Conservation (phyloP, 2,888 invertebrate species). For the Aphidoletes aphidimyza region DNA sequence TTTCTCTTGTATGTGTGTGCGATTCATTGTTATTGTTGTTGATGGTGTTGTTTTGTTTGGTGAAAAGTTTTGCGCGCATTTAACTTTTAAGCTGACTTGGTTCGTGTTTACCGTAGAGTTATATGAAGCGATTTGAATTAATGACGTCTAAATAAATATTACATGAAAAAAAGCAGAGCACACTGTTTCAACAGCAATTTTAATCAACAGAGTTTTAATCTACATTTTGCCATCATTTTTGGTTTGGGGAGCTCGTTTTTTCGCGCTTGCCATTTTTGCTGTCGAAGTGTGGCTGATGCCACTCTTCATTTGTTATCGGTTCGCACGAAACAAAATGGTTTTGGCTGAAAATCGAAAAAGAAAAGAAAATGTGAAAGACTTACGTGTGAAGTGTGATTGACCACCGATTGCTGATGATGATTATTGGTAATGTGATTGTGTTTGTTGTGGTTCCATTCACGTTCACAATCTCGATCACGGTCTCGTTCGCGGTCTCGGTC, state of each 20-base stretch:
- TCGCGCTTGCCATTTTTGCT: background rate
- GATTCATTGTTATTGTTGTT: too few relatives aligned
- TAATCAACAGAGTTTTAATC: slow-evolving; percentile 38
- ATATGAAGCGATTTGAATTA: slow-evolving; percentile 35
- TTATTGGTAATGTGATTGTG: slow-evolving; percentile 57
- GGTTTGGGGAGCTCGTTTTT: background rate
- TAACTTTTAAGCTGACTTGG: background rate
- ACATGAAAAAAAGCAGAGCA: background rate
- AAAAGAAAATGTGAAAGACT: slow-evolving; percentile 55
- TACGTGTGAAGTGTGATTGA: slow-evolving; percentile 59
- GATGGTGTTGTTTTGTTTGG: background rate
- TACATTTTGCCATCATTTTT: background rate
- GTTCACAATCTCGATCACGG: slow-evolving; percentile 61
- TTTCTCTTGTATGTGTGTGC: too few relatives aligned
- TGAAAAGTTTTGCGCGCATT: slow-evolving; percentile 7
- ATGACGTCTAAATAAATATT: slow-evolving; percentile 34
- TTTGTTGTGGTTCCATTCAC: slow-evolving; percentile 60
- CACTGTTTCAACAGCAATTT: slow-evolving; percentile 2
- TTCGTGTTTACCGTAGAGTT: slow-evolving; percentile 2
- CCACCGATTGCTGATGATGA: slow-evolving; percentile 54
- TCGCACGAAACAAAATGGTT: too few relatives aligned
- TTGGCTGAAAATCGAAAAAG: background rate
- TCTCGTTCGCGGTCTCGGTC: too few relatives aligned
- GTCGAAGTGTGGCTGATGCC: too few relatives aligned
- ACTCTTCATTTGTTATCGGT: too few relatives aligned